Base-by-base conservation (phyloP, 2,797 vertebrate species). In the Clarias pachynema region DNA sequence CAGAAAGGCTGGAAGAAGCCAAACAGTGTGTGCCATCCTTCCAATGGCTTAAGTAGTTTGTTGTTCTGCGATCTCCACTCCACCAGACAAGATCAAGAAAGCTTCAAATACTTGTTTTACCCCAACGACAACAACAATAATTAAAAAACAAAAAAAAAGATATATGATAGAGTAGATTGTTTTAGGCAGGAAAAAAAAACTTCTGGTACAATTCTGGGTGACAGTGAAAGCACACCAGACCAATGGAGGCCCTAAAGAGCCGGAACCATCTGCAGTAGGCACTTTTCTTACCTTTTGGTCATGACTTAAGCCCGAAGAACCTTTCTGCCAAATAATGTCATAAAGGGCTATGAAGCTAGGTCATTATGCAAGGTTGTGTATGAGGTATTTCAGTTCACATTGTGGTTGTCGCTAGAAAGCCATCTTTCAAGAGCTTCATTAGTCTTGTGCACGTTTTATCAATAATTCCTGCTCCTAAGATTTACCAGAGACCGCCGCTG, bases 221-320 rank as follows among this genome's bases (percentile, higher is more conserved):
- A 85, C 79, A 88, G 88, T 83, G 60, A 82, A 89, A 88, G 86
- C 82, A 57, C 90, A 26, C 82, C 84, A 81, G 85, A 88, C 81
- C 86, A 89, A 65, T 70, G 44, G 77, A 81, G 78, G 83, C 86
- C 81, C 88, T 85, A 80, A 84, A 37, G 85, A 88, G 88, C 90
- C 90, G 89, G 86, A 90, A 90, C 86, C 70, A 81, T 93, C 91
- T 91, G 88, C 92, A 90, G 87, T 95, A 96, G 95, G 95, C 95
- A 96, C 95, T 96, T 96, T 93, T 93, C 93, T 86, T 90, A 93
- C 90, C 89, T 93, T 93, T 93, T 90, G 89, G 89, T 93, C 88
- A 86, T 84, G 90, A 89, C 92, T 90, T 87, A 29, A 90, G 91
- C 90, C 90, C 88, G 87, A 63, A 80, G 81, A 66, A 84, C 83